Evolutionary conservation across 2,888 invertebrate genomes (phyloP).

Genomic region (Choristoneura rosaceana): DNA sequence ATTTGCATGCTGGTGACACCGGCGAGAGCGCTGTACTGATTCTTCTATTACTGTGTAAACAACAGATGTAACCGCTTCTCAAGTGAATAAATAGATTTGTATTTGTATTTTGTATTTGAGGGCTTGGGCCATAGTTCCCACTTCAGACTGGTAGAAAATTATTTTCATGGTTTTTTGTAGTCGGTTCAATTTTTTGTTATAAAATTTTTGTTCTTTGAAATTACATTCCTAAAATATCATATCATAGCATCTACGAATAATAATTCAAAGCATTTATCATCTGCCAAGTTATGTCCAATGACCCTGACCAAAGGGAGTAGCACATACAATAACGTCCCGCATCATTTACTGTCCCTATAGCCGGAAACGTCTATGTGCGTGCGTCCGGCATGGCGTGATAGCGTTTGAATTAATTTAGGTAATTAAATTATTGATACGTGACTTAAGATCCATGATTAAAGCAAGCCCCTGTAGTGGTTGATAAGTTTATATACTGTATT

Average conservation of each 20-base stretch:
- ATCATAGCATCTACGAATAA: neutral
- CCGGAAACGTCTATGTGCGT: constrained; percentile 47
- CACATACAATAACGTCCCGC: constrained; percentile 72
- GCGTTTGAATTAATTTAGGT: constrained; percentile 33
- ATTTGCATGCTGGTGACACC: too few species aligned
- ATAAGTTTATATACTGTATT: neutral
- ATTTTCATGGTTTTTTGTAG: too few species aligned
- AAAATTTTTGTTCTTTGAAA: neutral
- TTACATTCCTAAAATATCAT: constrained; percentile 29
- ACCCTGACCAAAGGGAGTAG: constrained; percentile 57
- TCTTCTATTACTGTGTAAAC: too few species aligned
- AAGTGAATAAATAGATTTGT: too few species aligned
- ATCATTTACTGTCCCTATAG: constrained; percentile 67
- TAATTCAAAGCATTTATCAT: neutral
- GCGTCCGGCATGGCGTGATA: constrained; percentile 71
- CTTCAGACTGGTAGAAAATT: too few species aligned
- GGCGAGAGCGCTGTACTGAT: too few species aligned
- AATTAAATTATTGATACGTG: constrained; percentile 31
- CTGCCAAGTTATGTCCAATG: constrained; percentile 61
- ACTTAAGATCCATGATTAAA: constrained; percentile 13
- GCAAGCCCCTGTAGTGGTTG: neutral
- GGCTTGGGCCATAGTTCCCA: too few species aligned
- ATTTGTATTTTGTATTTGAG: too few species aligned
- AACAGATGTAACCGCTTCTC: too few species aligned
- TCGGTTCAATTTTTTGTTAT: too few species aligned